phyloP scores from a whole-genome alignment of 2,888 invertebrate species.

The Leptopilina syphax region DNA sequence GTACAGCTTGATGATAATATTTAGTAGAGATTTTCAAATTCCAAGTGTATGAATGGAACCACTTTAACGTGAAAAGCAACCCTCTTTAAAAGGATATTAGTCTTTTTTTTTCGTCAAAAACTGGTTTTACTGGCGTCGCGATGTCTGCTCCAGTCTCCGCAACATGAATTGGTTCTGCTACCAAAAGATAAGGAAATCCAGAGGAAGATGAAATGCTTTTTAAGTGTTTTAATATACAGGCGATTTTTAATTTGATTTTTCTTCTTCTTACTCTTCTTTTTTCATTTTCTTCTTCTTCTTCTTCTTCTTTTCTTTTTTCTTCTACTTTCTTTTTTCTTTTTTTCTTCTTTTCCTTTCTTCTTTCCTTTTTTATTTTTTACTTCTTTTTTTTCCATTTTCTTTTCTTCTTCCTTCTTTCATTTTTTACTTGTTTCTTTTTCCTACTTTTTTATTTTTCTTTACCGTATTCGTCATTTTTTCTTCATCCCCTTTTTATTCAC shows the following conservation, averaged over 20 bases:
- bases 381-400: too few relatives aligned
- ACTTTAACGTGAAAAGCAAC: conserved; percentile 55
- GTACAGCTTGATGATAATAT: conserved; percentile 14
- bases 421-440: too few relatives aligned
- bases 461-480: too few relatives aligned
- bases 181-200: conserved; percentile 21
- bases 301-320: not conserved
- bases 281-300: not conserved
- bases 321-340: not conserved
- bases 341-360: not conserved
- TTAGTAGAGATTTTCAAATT: not conserved
- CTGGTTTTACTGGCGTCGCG: conserved; percentile 57
- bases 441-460: too few relatives aligned
- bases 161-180: conserved; percentile 28
- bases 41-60: conserved; percentile 13
- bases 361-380: too few relatives aligned
- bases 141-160: conserved; percentile 52
- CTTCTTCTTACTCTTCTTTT: not conserved
- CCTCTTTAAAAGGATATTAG: conserved; percentile 62
- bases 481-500: not conserved
- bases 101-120: conserved; percentile 46
- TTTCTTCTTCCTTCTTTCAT: too few relatives aligned
- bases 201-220: conserved; percentile 29
- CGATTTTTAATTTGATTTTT: not conserved
- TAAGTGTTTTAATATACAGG: conserved; percentile 14